Conservation (phyloP, 2,113 vertebrate species). For the Labeo rohita region DNA sequence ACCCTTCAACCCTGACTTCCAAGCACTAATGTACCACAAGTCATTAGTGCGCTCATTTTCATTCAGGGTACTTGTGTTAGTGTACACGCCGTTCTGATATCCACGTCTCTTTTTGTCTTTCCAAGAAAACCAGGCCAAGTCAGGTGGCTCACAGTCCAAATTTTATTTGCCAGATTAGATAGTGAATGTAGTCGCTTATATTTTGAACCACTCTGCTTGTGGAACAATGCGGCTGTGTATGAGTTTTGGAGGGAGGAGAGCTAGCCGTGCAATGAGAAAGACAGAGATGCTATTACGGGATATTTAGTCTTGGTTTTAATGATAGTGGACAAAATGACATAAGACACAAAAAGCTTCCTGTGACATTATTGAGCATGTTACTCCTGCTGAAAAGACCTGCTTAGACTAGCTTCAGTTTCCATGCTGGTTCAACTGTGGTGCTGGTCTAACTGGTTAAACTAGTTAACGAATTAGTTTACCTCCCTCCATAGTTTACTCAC, state of each 20-base stretch:
- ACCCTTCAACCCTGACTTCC: conserved; percentile 47
- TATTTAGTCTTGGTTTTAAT: conserved; percentile 36
- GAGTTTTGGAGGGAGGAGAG: conserved; percentile 38
- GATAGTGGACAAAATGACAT: not conserved
- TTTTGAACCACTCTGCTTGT: conserved; percentile 53
- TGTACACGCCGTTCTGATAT: not conserved
- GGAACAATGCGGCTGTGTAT: conserved; percentile 65
- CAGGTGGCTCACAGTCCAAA: conserved; percentile 68
- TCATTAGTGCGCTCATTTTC: conserved; percentile 55
- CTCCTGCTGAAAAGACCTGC: not conserved
- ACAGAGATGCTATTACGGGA: not conserved
- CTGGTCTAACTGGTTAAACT: conserved; percentile 4
- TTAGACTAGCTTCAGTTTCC: not conserved
- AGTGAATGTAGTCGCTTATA: conserved; percentile 55
- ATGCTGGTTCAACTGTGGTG: not conserved
- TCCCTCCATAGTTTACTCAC: not conserved
- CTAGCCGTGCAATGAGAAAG: conserved; percentile 39
- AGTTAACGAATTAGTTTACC: not conserved
- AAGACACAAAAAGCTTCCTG: conserved; percentile 14
- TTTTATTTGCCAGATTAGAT: conserved; percentile 72
- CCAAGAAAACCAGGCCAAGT: conserved; percentile 54
- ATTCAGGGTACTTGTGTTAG: not conserved
- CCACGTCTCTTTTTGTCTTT: conserved; percentile 37
- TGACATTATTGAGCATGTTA: conserved; percentile 14
- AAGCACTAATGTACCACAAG: conserved; percentile 49